Evolutionary conservation across 2,888 invertebrate genomes (phyloP), one percentile per base, ranked within the genome.

Genomic region (Germaria angustata): DNA sequence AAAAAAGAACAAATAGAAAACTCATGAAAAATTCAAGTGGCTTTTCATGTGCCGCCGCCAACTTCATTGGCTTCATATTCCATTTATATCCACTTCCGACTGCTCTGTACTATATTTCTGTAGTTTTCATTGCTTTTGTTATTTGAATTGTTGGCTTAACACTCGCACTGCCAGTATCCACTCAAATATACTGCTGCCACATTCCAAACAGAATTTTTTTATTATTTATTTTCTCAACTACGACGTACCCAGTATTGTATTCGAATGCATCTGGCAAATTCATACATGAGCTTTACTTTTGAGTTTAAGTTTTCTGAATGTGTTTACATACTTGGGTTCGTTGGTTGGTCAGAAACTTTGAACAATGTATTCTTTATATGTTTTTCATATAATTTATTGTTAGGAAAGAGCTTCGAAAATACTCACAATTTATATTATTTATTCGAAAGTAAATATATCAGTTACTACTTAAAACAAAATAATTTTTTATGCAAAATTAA

Each of bases 11-110:
- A 79, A 59, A 59, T 24, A 59, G 66, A 72, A 51, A 65, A 80
- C 66, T 77, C 81, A 84, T 84, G 73, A 84, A 84, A 84, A 68
- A 80, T 85, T 83, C 53, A 85, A 86, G 81, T 73, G 81, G 75
- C 61, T 79, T 80, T 78, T 85, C 85, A 82, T 80, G 69, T 86
- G 86, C 84, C 81, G 77, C 75, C 82, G 77, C 80, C 75, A 79
- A 79, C 79, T 53, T 75, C 61, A 76, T 76, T 79, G 79, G 80
- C 78, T 84, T 81, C 80, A 81, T 81, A 75, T 81, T 78, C 66
- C 81, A 79, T 72, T 84, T 71, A 61, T 76, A 79, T 78, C 75
- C 84, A 78, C 81, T 81, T 75, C 66, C 69, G 77, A 41, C 68
- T 34, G 63, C 13, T 72, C 22, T 78, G n/a, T 77, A 68, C 63